Conservation (phyloP, 2,888 invertebrate genomes). For the Clistopyga incitator region DNA sequence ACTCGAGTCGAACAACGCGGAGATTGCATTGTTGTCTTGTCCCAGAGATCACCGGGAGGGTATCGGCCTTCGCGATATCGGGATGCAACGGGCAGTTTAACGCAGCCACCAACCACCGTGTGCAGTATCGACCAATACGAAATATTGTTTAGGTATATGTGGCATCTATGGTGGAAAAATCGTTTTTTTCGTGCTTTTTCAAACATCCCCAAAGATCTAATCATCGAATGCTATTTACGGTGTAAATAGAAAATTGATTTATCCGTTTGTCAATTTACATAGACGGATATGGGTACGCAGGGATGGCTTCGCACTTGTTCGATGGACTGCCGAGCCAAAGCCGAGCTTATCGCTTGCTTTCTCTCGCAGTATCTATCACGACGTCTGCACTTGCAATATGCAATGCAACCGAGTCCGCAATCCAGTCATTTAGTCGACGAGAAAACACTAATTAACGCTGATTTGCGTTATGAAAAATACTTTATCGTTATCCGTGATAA, state of each 20-base stretch:
- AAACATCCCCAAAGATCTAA: neutral
- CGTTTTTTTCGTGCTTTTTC: neutral
- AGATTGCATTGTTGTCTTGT: slow-evolving; percentile 84
- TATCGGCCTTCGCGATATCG: slow-evolving; percentile 82
- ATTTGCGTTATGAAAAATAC: slow-evolving; percentile 67
- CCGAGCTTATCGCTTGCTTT: slow-evolving; percentile 34
- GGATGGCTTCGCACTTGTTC: slow-evolving; percentile 16
- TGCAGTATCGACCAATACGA: slow-evolving; percentile 1
- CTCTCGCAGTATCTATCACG: slow-evolving; percentile 44
- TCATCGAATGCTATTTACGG: neutral
- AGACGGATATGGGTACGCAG: neutral
- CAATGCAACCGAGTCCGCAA: slow-evolving; percentile 63
- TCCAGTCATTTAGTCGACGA: slow-evolving; percentile 53
- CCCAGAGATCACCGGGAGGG: slow-evolving; percentile 83
- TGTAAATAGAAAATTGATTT: neutral
- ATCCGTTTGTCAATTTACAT: neutral
- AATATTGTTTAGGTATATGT: neutral
- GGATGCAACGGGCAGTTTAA: slow-evolving; percentile 60
- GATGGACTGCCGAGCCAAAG: slow-evolving; percentile 18
- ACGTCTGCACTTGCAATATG: slow-evolving; percentile 68
- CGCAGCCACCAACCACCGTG: slow-evolving; percentile 28
- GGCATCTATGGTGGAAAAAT: neutral
- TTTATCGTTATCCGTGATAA: slow-evolving; percentile 58
- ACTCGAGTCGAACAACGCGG: slow-evolving; percentile 70
- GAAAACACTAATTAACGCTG: slow-evolving; percentile 78